A percentile compares a stretch with the other conserved stretches of the same genome.
phyloP scores from a whole-genome alignment of 2,113 vertebrate genomes.

The Ornithorhynchus anatinus region DNA sequence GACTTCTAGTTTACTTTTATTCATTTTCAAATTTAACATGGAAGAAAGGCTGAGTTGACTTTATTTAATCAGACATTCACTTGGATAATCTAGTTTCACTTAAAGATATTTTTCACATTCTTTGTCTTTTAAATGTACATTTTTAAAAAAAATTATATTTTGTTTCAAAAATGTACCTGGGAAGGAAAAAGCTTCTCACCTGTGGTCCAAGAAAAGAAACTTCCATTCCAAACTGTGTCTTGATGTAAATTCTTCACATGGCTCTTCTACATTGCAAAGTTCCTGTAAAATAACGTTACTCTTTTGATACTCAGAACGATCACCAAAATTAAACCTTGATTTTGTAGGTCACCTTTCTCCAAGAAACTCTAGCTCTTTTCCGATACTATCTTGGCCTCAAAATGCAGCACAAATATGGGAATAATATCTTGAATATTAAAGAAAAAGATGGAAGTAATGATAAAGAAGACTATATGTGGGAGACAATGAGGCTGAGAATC shows the following conservation, averaged over 20 bases:
- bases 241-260: slow-evolving; percentile 79
- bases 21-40: too few species aligned
- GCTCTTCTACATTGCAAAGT: slow-evolving; percentile 75
- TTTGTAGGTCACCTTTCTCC: not conserved
- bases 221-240: slow-evolving; percentile 87
- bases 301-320: slow-evolving; percentile 19
- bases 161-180: not conserved
- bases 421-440: not conserved
- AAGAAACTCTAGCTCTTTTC: not conserved
- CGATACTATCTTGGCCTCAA: not conserved
- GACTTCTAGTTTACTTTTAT: not conserved
- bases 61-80: slow-evolving; percentile 1
- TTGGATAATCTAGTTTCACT: not conserved
- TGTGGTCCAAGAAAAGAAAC: slow-evolving; percentile 80
- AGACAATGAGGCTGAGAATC: too few species aligned
- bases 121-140: not conserved
- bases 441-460: not conserved
- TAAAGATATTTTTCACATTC: not conserved
- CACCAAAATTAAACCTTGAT: too few species aligned
- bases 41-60: not conserved
- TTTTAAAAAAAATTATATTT: not conserved
- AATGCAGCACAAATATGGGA: not conserved
- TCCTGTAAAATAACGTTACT: slow-evolving; percentile 70
- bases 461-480: not conserved
- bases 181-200: slow-evolving; percentile 68